These are phyloP conservation scores for Lasius fuliginosus DNA, from an alignment of 2,888 invertebrate species.

Conservation along the genomic window DNA sequence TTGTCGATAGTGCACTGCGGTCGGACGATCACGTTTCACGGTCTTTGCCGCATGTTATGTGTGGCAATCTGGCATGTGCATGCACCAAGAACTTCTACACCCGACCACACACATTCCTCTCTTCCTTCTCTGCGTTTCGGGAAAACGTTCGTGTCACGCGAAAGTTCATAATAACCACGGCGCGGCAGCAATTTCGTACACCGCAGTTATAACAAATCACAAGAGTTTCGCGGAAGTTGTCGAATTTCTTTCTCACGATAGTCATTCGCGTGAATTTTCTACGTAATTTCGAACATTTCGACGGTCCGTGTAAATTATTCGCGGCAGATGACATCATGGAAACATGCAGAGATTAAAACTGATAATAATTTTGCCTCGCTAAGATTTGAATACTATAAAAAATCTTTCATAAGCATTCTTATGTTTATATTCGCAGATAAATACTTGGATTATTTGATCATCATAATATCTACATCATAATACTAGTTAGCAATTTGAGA, in stretches of 20 bases:
- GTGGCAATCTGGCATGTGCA: slow-evolving; percentile 61
- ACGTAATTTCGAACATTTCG: not conserved
- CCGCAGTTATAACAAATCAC: slow-evolving; percentile 57
- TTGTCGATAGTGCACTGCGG: slow-evolving; percentile 62
- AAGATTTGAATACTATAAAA: not conserved
- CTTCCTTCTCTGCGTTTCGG: slow-evolving; percentile 58
- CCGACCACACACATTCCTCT: slow-evolving; percentile 15
- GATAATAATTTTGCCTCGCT: not conserved
- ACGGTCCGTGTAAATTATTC: slow-evolving; percentile 2
- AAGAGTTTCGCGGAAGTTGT: slow-evolving; percentile 31
- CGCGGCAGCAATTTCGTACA: slow-evolving; percentile 60
- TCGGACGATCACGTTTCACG: slow-evolving; percentile 70
- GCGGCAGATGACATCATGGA: not conserved
- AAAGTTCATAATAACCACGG: slow-evolving; percentile 74
- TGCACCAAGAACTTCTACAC: slow-evolving; percentile 62
- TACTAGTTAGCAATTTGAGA: not conserved
- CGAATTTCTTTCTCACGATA: slow-evolving; percentile 18
- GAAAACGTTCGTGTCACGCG: slow-evolving; percentile 67
- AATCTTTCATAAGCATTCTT: not conserved
- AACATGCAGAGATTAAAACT: not conserved
- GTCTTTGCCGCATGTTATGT: slow-evolving; percentile 63
- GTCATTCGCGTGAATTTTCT: slow-evolving; percentile 1
- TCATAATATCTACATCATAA: not conserved
- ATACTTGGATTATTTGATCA: not conserved
- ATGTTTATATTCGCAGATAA: not conserved